Percentiles rank a stretch among this genome's conserved stretches.
phyloP scores from a whole-genome alignment of 2,888 invertebrate genomes.

The Drosophila acutilabella region DNA sequence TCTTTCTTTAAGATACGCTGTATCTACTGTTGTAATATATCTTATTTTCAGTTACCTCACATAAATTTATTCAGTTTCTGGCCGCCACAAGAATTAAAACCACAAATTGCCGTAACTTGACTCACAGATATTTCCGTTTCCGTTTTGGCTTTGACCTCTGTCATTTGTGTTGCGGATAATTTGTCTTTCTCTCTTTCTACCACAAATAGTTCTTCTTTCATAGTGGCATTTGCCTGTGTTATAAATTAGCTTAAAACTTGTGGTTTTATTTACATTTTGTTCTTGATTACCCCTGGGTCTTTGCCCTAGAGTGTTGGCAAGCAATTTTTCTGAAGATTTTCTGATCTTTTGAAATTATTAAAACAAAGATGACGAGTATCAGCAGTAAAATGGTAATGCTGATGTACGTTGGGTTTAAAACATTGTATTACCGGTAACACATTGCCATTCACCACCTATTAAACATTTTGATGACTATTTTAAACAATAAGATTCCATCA shows the following conservation, averaged over 20 bases:
- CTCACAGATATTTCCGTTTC: conserved; percentile 75
- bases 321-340: conserved; percentile 2
- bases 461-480: conserved; percentile 10
- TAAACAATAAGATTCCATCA: conserved; percentile 7
- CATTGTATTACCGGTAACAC: conserved; percentile 9
- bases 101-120: conserved; percentile 74
- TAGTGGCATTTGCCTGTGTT: conserved; percentile 7
- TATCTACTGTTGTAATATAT: conserved; percentile 22
- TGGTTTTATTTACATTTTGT: conserved; percentile 56
- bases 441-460: conserved; percentile 12
- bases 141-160: conserved; percentile 46
- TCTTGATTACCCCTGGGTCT: conserved; percentile 13
- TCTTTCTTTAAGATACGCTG: neutral
- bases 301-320: conserved; percentile 23
- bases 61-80: conserved; percentile 50
- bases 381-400: conserved; percentile 8
- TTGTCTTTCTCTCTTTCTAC: conserved; percentile 40
- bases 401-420: neutral
- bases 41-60: conserved; percentile 55
- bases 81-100: conserved; percentile 50
- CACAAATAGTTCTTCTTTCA: neutral
- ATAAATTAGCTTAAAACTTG: conserved; percentile 40
- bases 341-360: neutral
- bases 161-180: conserved; percentile 49
- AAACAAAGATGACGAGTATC: conserved; percentile 4